These are phyloP conservation scores for Pangasius mekongensis DNA, from an alignment of 2,797 vertebrate genomes.

Conservation along the genomic window DNA sequence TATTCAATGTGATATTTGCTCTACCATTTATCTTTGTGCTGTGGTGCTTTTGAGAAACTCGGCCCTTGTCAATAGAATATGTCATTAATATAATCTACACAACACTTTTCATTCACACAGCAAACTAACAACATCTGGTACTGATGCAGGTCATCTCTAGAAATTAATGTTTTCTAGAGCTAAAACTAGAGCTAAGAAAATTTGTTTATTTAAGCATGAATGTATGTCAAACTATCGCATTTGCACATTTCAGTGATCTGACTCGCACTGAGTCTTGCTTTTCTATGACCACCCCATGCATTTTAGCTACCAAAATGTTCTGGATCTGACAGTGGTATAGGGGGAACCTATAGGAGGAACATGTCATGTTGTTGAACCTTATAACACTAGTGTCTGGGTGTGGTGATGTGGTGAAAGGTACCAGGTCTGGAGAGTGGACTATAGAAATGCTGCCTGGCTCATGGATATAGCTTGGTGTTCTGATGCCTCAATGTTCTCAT, in stretches of 20 bases:
- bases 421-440: neutral
- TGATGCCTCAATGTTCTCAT: neutral
- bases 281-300: neutral
- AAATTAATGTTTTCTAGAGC: neutral
- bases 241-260: neutral
- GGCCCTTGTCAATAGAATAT: neutral
- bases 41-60: neutral
- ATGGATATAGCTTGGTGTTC: neutral
- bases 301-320: neutral
- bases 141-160: neutral
- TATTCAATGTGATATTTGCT: neutral
- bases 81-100: neutral
- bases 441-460: neutral
- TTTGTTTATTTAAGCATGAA: neutral
- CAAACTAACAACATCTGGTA: neutral
- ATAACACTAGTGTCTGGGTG: neutral
- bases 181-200: neutral
- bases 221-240: neutral
- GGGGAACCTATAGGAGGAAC: neutral
- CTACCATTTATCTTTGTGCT: neutral
- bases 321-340: neutral
- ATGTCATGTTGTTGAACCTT: neutral
- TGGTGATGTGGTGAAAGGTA: slow-evolving; percentile 3
- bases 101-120: neutral
- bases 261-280: neutral